A percentile compares a stretch with the other conserved stretches of the same genome.
phyloP scores from a whole-genome alignment of 1,140 invertebrate genomes.

The Trichoplusia ni region DNA sequence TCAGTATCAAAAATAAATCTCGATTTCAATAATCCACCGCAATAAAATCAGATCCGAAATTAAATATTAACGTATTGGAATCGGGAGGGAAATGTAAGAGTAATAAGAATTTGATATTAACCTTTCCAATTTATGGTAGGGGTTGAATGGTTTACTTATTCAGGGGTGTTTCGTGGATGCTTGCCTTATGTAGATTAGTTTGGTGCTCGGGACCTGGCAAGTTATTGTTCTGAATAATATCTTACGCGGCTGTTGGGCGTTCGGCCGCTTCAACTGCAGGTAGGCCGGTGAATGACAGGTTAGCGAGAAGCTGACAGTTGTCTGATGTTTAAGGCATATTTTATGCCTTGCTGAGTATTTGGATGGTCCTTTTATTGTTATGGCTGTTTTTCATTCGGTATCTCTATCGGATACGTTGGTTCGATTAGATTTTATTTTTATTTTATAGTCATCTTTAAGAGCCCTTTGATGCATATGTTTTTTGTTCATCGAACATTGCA shows the following conservation, averaged over 20 bases:
- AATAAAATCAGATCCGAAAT: constrained; percentile 19
- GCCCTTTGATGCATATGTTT: too few species aligned
- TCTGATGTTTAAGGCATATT: not conserved
- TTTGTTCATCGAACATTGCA: too few species aligned
- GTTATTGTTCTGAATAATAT: constrained; percentile 22
- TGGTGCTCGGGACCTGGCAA: not conserved
- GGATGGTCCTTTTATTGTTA: too few species aligned
- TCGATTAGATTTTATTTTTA: too few species aligned
- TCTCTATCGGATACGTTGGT: too few species aligned
- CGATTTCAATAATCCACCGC: not conserved
- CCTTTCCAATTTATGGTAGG: constrained; percentile 20
- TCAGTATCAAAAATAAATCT: not conserved
- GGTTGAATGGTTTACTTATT: constrained; percentile 38
- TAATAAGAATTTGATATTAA: constrained; percentile 13
- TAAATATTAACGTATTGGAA: constrained; percentile 18
- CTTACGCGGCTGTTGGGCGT: constrained; percentile 2
- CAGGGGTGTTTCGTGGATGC: constrained; percentile 16
- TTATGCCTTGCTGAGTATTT: not conserved
- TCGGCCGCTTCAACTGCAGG: not conserved
- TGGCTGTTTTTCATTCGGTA: too few species aligned
- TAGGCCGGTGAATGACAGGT: not conserved
- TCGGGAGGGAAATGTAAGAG: constrained; percentile 14
- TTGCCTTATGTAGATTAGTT: constrained; percentile 40
- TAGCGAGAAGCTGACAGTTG: not conserved
- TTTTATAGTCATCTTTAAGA: too few species aligned